phyloP scores from a whole-genome alignment of 2,888 invertebrate species.

The Schizotus pectinicornis region DNA sequence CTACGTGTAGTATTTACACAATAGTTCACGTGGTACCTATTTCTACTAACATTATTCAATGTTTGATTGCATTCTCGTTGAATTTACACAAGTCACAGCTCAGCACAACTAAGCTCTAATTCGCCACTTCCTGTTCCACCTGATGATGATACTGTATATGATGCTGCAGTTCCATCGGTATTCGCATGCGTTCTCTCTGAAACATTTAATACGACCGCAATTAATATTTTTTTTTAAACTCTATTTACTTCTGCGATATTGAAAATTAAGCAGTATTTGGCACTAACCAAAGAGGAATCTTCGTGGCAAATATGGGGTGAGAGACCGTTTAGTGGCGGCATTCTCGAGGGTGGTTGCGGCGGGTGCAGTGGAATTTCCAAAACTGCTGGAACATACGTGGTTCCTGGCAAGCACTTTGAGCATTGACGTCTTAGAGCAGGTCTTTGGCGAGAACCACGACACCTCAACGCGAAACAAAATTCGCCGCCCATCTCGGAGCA shows the following conservation, averaged over 20 bases:
- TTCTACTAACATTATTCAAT: too few relatives aligned
- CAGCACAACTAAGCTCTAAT: not conserved
- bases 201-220: not conserved
- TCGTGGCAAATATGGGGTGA: conserved; percentile 29
- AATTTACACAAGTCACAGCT: too few relatives aligned
- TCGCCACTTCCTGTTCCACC: conserved; percentile 34
- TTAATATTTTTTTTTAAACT: not conserved
- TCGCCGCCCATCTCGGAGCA: conserved; percentile 82
- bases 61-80: too few relatives aligned
- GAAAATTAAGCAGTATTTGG: not conserved
- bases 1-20: too few relatives aligned
- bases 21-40: too few relatives aligned
- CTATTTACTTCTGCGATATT: not conserved
- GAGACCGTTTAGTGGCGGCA: conserved; percentile 44
- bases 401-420: conserved; percentile 64
- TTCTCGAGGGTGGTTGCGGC: conserved; percentile 56
- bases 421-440: conserved; percentile 70
- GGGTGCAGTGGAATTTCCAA: conserved; percentile 59
- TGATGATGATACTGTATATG: conserved; percentile 58
- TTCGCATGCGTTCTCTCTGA: conserved; percentile 57
- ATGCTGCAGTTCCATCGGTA: conserved; percentile 58
- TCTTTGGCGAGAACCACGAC: conserved; percentile 69
- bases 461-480: conserved; percentile 68
- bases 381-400: conserved; percentile 58
- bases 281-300: conserved; percentile 15